Evolutionary conservation across 2,888 invertebrate genomes (phyloP).

Genomic region (Heliconius ismenius): DNA sequence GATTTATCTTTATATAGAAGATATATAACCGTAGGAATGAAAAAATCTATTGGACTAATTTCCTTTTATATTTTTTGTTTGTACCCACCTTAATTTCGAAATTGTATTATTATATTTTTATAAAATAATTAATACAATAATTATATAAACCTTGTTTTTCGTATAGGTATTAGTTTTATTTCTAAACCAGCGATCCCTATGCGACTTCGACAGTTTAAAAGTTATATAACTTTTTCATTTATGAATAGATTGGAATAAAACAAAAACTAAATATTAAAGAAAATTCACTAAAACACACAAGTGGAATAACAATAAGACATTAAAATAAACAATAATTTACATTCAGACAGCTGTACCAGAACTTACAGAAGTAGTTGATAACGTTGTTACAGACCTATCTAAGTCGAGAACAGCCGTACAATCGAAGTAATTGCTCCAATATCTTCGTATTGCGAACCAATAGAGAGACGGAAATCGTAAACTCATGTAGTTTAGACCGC

Average conservation of each 20-base stretch:
- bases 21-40: not conserved
- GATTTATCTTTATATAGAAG: not conserved
- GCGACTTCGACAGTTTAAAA: too few relatives aligned
- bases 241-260: too few relatives aligned
- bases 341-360: too few relatives aligned
- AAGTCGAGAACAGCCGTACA: slow-evolving; percentile 4
- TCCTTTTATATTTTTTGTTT: not conserved
- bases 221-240: too few relatives aligned
- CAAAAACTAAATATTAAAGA: too few relatives aligned
- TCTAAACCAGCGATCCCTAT: too few relatives aligned
- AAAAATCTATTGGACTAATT: not conserved
- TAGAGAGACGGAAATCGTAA: slow-evolving; percentile 27
- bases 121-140: not conserved
- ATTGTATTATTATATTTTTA: not conserved
- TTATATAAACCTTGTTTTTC: too few relatives aligned
- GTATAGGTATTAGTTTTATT: too few relatives aligned
- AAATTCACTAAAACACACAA: too few relatives aligned
- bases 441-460: slow-evolving; percentile 1
- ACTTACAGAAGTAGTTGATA: not conserved
- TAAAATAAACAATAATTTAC: not conserved
- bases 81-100: not conserved
- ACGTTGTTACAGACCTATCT: slow-evolving; percentile 1
- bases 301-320: too few relatives aligned
- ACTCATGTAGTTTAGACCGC: slow-evolving; percentile 25
- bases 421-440: slow-evolving; percentile 17